Evolutionary conservation across 2,113 vertebrate species (phyloP), one percentile per base, ranked within the genome.

Genomic region (Oenanthe melanoleuca): DNA sequence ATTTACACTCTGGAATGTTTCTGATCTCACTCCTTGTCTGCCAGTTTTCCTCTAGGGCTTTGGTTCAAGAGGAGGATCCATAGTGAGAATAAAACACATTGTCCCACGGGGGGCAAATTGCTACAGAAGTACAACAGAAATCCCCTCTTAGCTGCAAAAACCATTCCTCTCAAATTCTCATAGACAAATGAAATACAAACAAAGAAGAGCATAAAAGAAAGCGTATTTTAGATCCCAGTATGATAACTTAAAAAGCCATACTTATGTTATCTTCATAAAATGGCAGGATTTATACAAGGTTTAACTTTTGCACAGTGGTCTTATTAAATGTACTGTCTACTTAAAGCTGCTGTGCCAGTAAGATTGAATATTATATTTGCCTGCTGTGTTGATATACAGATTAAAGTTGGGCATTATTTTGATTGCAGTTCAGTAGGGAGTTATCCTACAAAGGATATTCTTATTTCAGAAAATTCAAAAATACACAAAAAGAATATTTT

Each of bases 261-360:
- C 40, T 91, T 79, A 60, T 0, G 4, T 4, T 88, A 49, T 56
- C 52, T 74, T 66, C 26, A 23, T 63, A 52, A 91, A 96, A 82
- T 65, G 14, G 7, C 57, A 88, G 71, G 72, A 80, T 90, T 92
- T 91, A 64, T 86, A 88, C 8, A 57, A 65, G 63, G 7, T 84
- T 95, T 92, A 81, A 74, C 38, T 60, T 94, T 95, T 91, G 61
- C 4, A 5, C 12, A 38, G 50, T 56, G 44, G 26, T 40, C 16
- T 91, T 86, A 70, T 89, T 94, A 95, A 91, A 82, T 56, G 9
- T 65, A 45, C 26, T 8, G 40, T 82, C 71, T 89, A 87, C 83
- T 88, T 92, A 77, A 63, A 73, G 38, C 14, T 81, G 33, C 28
- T 89, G 16, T 91, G 38, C 19, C 44, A 50, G 7, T 59, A 71